Percentiles rank a stretch among this genome's conserved stretches.
phyloP scores from a whole-genome alignment of 2,797 vertebrate genomes.

The Manis crassicaudata region DNA sequence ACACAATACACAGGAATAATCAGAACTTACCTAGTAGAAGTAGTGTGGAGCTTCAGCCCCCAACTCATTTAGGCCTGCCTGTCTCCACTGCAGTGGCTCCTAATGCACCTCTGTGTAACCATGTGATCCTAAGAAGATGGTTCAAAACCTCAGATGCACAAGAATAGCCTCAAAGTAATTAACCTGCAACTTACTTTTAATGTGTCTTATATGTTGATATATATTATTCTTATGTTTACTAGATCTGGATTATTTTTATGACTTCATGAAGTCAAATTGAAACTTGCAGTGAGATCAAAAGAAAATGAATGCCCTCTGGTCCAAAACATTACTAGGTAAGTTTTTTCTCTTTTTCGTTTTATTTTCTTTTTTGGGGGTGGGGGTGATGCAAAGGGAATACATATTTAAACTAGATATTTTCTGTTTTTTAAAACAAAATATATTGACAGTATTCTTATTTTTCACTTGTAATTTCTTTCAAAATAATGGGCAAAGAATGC shows the following conservation, averaged over 20 bases:
- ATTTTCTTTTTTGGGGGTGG: no score
- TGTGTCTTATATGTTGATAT: neutral
- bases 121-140: neutral
- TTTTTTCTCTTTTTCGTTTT: neutral
- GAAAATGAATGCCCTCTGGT: neutral
- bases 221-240: neutral
- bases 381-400: fast-evolving
- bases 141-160: neutral
- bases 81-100: no score
- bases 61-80: neutral
- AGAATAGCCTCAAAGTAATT: neutral
- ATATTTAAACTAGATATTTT: neutral
- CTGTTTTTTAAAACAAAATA: neutral
- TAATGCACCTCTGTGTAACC: neutral
- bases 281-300: neutral
- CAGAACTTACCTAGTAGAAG: neutral
- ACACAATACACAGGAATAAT: neutral
- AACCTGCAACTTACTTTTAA: neutral
- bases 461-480: neutral
- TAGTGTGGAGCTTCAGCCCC: neutral
- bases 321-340: neutral
- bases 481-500: neutral
- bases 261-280: neutral
- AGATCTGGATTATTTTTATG: neutral
- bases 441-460: neutral